These are phyloP conservation scores for Zophobas morio DNA, from an alignment of 1,140 invertebrate genomes.

Conservation along the genomic window DNA sequence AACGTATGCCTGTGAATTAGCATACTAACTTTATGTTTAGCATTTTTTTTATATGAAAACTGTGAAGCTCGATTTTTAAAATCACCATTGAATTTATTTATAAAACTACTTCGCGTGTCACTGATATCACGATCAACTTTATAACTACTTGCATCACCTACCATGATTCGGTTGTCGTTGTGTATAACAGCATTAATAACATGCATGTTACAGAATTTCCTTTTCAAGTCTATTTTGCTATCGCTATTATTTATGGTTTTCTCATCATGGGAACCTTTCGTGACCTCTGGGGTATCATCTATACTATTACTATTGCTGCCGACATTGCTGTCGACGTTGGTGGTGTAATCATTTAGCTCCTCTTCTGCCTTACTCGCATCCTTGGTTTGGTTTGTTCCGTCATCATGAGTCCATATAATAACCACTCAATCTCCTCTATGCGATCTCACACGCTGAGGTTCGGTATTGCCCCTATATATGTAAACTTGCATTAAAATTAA, in stretches of 20 bases:
- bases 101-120: conserved; percentile 54
- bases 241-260: conserved; percentile 7
- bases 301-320: conserved; percentile 30
- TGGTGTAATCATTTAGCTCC: conserved; percentile 10
- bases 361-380: conserved; percentile 49
- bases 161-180: conserved; percentile 42
- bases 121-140: conserved; percentile 53
- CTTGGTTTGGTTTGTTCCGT: conserved; percentile 54
- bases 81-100: conserved; percentile 49
- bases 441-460: conserved; percentile 69
- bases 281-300: background rate
- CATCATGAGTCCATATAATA: conserved; percentile 65
- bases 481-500: conserved; percentile 74
- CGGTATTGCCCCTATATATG: conserved; percentile 76
- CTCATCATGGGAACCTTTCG: background rate
- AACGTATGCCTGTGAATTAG: conserved; percentile 66
- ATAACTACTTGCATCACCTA: conserved; percentile 27
- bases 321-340: background rate
- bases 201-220: conserved; percentile 8
- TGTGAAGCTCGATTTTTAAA: conserved; percentile 50
- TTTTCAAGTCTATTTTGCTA: conserved; percentile 3
- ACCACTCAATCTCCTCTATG: conserved; percentile 76
- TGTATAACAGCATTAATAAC: conserved; percentile 54
- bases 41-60: conserved; percentile 59
- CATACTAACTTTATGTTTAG: conserved; percentile 62